phyloP scores from a whole-genome alignment of 2,888 invertebrate genomes.

The Theretra japonica region DNA sequence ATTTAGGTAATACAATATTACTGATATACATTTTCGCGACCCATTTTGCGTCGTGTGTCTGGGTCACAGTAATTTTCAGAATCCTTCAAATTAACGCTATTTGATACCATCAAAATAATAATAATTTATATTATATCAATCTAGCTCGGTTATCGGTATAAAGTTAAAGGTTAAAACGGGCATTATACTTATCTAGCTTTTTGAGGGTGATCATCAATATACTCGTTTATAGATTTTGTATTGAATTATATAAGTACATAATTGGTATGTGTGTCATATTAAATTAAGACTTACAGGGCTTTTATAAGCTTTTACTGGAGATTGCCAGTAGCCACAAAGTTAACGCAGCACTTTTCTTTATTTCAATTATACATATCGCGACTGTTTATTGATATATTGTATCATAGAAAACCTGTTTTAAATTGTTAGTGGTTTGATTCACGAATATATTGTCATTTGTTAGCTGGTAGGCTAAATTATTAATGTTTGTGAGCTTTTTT shows the following conservation, averaged over 20 bases:
- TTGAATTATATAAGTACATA: not conserved
- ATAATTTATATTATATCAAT: slow-evolving; percentile 8
- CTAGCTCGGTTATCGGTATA: slow-evolving; percentile 13
- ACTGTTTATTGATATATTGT: too few species aligned
- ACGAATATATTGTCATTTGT: too few species aligned
- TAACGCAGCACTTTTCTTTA: too few species aligned
- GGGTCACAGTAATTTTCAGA: slow-evolving; percentile 9
- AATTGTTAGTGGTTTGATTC: too few species aligned
- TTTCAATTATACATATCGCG: too few species aligned
- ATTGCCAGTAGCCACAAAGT: too few species aligned
- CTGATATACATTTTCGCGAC: not conserved
- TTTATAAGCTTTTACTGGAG: too few species aligned
- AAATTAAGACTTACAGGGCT: too few species aligned
- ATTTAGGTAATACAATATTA: too few species aligned
- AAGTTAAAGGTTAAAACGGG: slow-evolving; percentile 12
- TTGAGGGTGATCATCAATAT: slow-evolving; percentile 1
- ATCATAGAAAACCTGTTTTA: too few species aligned
- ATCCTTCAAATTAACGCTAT: not conserved
- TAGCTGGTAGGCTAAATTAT: too few species aligned
- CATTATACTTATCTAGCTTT: slow-evolving; percentile 12
- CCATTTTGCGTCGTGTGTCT: not conserved
- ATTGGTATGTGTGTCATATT: not conserved
- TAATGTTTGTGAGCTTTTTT: too few species aligned
- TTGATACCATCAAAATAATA: not conserved
- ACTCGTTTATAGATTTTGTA: not conserved